A percentile compares a stretch with the other conserved stretches of the same genome.
Conservation (phyloP, 1,140 invertebrate species). For the Drosophila dunni region DNA sequence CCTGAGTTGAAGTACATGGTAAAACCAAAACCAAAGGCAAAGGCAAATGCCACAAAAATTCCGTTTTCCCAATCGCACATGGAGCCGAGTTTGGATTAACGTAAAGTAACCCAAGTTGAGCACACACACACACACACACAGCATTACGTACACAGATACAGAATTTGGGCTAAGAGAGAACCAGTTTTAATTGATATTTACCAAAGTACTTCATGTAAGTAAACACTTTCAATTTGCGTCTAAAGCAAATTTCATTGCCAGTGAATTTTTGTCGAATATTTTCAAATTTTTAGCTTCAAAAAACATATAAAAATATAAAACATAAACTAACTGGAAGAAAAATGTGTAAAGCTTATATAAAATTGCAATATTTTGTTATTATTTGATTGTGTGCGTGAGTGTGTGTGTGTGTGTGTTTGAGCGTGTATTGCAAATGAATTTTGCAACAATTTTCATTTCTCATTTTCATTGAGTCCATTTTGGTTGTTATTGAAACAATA, state of each 20-base stretch:
- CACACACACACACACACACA: conserved; percentile 27
- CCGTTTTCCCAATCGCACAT: conserved; percentile 48
- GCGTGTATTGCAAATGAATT: conserved; percentile 26
- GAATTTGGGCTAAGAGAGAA: conserved; percentile 51
- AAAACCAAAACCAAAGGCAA: conserved; percentile 51
- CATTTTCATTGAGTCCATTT: conserved; percentile 42
- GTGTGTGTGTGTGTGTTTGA: background rate
- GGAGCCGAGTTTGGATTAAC: conserved; percentile 64
- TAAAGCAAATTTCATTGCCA: conserved; percentile 56
- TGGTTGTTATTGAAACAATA: conserved; percentile 51
- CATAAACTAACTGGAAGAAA: conserved; percentile 3
- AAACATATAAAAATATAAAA: background rate
- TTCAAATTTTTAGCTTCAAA: background rate
- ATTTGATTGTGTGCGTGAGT: conserved; percentile 1
- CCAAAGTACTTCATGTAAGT: conserved; percentile 78
- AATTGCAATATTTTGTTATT: conserved; percentile 18
- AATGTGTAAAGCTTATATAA: conserved; percentile 15
- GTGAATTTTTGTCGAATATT: background rate
- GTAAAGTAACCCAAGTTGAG: conserved; percentile 33
- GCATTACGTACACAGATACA: background rate
- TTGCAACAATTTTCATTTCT: conserved; percentile 40
- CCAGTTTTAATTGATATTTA: conserved; percentile 83
- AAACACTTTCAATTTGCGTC: conserved; percentile 75
- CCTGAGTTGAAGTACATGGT: conserved; percentile 47
- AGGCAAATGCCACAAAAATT: conserved; percentile 61